These are phyloP conservation scores for Scophthalmus maximus DNA, from an alignment of 2,113 vertebrate species.

Conservation along the genomic window DNA sequence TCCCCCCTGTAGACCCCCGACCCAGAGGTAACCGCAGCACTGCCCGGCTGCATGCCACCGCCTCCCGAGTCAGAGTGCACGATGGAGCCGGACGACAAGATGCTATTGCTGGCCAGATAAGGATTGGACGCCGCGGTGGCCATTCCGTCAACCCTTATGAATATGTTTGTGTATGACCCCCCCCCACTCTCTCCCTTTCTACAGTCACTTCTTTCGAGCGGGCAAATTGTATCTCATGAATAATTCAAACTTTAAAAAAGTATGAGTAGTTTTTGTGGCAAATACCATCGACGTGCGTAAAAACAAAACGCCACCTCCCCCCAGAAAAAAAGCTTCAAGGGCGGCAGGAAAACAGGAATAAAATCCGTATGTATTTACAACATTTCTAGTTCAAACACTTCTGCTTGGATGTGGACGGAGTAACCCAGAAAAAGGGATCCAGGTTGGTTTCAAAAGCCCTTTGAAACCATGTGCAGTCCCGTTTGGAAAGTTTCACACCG, in stretches of 20 bases:
- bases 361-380: conserved; percentile 75
- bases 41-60: conserved; percentile 90
- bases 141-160: conserved; percentile 88
- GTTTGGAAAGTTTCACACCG: conserved; percentile 62
- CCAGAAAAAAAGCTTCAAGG: conserved; percentile 37
- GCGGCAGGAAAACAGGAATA: conserved; percentile 50
- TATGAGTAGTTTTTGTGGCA: conserved; percentile 69
- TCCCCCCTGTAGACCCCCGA: conserved; percentile 92
- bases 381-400: conserved; percentile 67
- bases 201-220: conserved; percentile 81
- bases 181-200: conserved; percentile 79
- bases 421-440: conserved; percentile 66
- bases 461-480: conserved; percentile 79
- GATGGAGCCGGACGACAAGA: conserved; percentile 91
- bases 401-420: conserved; percentile 32
- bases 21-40: conserved; percentile 89
- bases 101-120: conserved; percentile 91
- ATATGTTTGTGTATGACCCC: conserved; percentile 80
- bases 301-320: conserved; percentile 32
- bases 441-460: conserved; percentile 69
- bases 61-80: conserved; percentile 92
- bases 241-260: conserved; percentile 86
- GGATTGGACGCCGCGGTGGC: conserved; percentile 96
- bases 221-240: conserved; percentile 86
- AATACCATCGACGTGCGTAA: conserved; percentile 75